phyloP scores from a whole-genome alignment of 1,140 invertebrate species.

The Diorhabda sublineata region DNA sequence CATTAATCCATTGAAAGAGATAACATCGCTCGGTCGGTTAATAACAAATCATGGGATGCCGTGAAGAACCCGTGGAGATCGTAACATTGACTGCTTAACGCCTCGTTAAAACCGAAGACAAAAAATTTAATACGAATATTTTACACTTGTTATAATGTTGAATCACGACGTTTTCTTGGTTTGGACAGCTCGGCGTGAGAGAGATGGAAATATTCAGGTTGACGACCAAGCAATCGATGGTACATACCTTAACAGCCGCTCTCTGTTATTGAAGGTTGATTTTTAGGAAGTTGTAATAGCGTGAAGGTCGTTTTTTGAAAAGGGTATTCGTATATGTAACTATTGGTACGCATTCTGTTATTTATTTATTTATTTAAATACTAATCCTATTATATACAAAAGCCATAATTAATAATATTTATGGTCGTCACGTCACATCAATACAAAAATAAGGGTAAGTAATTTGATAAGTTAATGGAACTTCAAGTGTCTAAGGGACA shows the following conservation, averaged over 20 bases:
- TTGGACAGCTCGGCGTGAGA: conserved; percentile 6
- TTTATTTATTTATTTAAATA: too few relatives aligned
- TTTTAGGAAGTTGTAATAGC: neutral
- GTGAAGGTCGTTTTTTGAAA: neutral
- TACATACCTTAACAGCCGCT: neutral
- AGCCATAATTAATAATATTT: too few relatives aligned
- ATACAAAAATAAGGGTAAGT: too few relatives aligned
- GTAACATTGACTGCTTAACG: conserved; percentile 22
- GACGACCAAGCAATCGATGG: conserved; percentile 1
- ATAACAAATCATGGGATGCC: conserved; percentile 19
- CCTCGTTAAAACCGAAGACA: conserved; percentile 23
- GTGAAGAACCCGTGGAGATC: conserved; percentile 11
- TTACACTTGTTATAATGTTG: conserved; percentile 26
- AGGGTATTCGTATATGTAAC: too few relatives aligned
- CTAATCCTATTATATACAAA: too few relatives aligned
- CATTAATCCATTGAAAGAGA: conserved; percentile 22
- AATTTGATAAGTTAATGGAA: too few relatives aligned
- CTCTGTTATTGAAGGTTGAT: neutral
- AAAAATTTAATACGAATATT: conserved; percentile 25
- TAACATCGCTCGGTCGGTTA: conserved; percentile 24
- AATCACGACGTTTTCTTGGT: conserved; percentile 11
- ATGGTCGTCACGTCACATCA: too few relatives aligned
- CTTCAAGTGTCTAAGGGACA: too few relatives aligned
- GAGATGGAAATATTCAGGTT: neutral
- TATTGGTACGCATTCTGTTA: too few relatives aligned